Conservation (phyloP, 2,113 vertebrate genomes). For the Corvus cornix region DNA sequence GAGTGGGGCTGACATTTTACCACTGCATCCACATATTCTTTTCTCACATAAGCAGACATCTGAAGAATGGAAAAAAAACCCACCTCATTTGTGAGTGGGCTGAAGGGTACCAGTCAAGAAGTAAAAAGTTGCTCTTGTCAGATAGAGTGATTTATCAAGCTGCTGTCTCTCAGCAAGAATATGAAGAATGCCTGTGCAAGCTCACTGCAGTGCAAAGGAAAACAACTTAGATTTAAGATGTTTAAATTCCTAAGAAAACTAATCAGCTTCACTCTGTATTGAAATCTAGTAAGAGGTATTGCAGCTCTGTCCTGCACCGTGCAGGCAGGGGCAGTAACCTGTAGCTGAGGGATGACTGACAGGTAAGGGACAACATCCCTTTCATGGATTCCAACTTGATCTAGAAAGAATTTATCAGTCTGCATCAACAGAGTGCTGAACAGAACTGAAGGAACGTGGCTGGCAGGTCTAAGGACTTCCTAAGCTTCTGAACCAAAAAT, state of each 20-base stretch:
- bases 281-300: neutral
- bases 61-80: neutral
- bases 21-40: neutral
- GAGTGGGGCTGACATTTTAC: neutral
- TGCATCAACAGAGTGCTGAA: neutral
- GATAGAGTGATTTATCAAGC: neutral
- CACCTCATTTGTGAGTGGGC: neutral
- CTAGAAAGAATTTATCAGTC: neutral
- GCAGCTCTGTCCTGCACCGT: neutral
- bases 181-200: neutral
- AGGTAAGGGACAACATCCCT: neutral
- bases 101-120: neutral
- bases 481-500: neutral
- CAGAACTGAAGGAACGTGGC: neutral
- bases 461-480: neutral
- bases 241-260: neutral
- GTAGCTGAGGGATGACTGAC: neutral
- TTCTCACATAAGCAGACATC: neutral
- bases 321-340: neutral
- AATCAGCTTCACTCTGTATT: neutral
- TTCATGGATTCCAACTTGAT: neutral
- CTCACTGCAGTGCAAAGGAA: neutral
- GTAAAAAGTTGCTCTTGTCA: neutral
- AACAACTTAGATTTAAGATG: neutral
- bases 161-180: neutral